Evolutionary conservation across 2,888 invertebrate genomes (phyloP).

Genomic region (Agriopis aurantiaria): DNA sequence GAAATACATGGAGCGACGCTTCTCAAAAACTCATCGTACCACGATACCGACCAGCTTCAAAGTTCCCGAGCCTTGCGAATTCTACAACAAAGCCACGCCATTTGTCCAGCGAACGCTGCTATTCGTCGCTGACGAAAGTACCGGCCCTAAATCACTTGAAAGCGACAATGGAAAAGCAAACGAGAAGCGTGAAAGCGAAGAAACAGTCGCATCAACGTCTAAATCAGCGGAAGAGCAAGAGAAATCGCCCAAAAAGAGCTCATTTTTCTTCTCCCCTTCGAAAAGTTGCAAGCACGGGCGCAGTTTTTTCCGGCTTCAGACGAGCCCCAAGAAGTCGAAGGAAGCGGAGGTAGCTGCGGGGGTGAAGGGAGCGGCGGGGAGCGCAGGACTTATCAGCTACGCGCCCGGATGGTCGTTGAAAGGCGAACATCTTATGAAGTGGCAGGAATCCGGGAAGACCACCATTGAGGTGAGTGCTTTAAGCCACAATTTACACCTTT

Average conservation of each 20-base stretch:
- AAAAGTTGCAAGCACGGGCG: constrained; percentile 84
- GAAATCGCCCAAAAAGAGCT: constrained; percentile 82
- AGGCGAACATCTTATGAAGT: constrained; percentile 87
- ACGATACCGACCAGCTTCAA: constrained; percentile 82
- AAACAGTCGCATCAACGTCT: constrained; percentile 63
- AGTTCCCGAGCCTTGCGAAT: constrained; percentile 80
- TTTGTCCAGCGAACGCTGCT: constrained; percentile 82
- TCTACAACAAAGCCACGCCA: constrained; percentile 83
- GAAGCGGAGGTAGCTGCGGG: constrained; percentile 61
- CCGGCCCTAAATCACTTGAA: constrained; percentile 72
- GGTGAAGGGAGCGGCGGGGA: constrained; percentile 56
- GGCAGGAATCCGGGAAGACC: constrained; percentile 87
- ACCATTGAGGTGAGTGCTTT: constrained; percentile 82
- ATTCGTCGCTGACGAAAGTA: constrained; percentile 80
- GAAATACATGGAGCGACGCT: constrained; percentile 85
- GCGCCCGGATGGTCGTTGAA: constrained; percentile 88
- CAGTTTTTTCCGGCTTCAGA: constrained; percentile 83
- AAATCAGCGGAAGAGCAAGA: constrained; percentile 77
- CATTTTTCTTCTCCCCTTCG: constrained; percentile 84
- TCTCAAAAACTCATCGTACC: constrained; percentile 78
- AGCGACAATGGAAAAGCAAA: constrained; percentile 52
- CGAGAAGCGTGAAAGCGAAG: constrained; percentile 61
- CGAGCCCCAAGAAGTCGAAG: constrained; percentile 83
- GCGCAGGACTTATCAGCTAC: constrained; percentile 85
- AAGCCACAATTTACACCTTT: constrained; percentile 7